A percentile compares a stretch with the other conserved stretches of the same genome.
These are phyloP conservation scores for Trematocara zebra DNA, from an alignment of 2,113 vertebrate species.

Conservation along the genomic window DNA sequence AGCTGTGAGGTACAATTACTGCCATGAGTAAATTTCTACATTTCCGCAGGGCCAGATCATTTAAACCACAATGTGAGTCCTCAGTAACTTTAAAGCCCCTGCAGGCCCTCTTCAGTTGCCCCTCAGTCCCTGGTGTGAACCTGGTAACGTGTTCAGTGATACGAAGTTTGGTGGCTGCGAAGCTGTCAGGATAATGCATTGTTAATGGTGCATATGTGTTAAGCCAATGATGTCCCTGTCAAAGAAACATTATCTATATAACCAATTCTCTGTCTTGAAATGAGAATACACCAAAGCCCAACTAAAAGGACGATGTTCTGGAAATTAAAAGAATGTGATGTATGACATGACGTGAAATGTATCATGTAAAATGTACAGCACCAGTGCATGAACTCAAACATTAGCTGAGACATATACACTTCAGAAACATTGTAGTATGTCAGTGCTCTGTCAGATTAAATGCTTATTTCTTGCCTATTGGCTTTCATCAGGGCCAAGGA, in stretches of 20 bases:
- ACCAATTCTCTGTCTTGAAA: neutral
- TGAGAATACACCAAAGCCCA: neutral
- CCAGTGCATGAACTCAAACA: neutral
- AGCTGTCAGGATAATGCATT: slow-evolving; percentile 50
- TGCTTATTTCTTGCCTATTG: neutral
- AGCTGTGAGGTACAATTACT: slow-evolving; percentile 57
- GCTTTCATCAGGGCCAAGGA: neutral
- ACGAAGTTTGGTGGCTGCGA: slow-evolving; percentile 16
- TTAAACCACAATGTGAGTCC: slow-evolving; percentile 61
- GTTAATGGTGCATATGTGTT: slow-evolving; percentile 49
- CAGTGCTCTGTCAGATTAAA: neutral
- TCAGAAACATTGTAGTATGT: neutral
- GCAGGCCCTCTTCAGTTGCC: slow-evolving; percentile 44
- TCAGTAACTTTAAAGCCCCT: slow-evolving; percentile 64
- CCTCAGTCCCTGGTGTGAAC: slow-evolving; percentile 32
- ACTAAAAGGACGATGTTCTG: neutral
- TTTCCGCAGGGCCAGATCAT: slow-evolving; percentile 63
- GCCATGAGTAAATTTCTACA: slow-evolving; percentile 64
- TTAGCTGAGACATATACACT: neutral
- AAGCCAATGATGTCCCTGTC: slow-evolving; percentile 17
- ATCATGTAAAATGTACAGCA: neutral
- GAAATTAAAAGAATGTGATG: neutral
- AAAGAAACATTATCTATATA: slow-evolving; percentile 10
- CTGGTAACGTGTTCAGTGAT: slow-evolving; percentile 42
- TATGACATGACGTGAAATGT: neutral